These are phyloP conservation scores for Myoxocephalus aenaeus DNA, from an alignment of 2,797 vertebrate species.

Conservation along the genomic window DNA sequence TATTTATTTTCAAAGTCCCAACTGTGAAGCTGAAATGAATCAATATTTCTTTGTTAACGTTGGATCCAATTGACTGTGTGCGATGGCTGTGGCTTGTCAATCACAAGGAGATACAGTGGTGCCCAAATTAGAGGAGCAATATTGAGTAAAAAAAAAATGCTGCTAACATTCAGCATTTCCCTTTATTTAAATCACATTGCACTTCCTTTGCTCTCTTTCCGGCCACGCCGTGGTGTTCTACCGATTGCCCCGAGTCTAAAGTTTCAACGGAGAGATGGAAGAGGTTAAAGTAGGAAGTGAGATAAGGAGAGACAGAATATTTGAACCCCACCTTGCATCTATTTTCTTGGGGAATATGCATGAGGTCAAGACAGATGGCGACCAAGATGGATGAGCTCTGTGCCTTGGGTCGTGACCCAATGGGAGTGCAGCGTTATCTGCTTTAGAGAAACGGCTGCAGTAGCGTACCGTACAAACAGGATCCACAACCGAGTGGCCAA, in stretches of 20 bases:
- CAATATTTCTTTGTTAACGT: neutral
- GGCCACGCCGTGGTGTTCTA: neutral
- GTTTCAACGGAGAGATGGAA: conserved; percentile 6
- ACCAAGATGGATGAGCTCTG: conserved; percentile 33
- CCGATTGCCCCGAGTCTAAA: conserved; percentile 9
- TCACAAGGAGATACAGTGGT: neutral
- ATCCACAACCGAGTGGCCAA: conserved; percentile 5
- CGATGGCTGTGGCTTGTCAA: neutral
- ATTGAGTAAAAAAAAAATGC: conserved; percentile 5
- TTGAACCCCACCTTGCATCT: conserved; percentile 17
- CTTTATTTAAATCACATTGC: conserved; percentile 32
- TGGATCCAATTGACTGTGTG: neutral
- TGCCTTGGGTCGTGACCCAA: conserved; percentile 10
- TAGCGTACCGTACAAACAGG: neutral
- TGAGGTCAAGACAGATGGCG: conserved; percentile 23
- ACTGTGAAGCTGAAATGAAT: neutral
- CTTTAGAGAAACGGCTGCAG: conserved; percentile 17
- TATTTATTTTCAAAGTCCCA: neutral
- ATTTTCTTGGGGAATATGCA: conserved; percentile 29
- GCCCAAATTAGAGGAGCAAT: conserved; percentile 2
- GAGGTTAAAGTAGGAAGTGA: conserved; percentile 3
- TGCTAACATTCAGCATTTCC: conserved; percentile 4
- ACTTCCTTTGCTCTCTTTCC: conserved; percentile 12
- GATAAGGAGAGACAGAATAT: conserved; percentile 14
- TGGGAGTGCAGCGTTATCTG: conserved; percentile 38